Percentiles rank a stretch among this genome's conserved stretches.
phyloP scores from a whole-genome alignment of 2,888 invertebrate genomes.

The Rhingia campestris region DNA sequence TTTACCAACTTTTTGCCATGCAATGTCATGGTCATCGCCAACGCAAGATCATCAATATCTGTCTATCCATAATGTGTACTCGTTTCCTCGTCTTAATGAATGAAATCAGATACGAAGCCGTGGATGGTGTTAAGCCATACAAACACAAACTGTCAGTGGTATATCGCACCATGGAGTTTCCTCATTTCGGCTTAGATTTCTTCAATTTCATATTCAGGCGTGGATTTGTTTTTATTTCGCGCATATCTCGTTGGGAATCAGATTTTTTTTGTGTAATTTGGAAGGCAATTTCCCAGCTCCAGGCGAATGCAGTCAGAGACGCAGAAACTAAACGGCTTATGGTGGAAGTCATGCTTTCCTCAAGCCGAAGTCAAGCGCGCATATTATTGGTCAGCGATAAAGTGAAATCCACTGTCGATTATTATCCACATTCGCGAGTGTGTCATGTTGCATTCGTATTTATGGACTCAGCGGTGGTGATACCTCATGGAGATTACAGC shows the following conservation, averaged over 20 bases:
- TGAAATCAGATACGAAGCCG: not conserved
- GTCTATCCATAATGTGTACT: not conserved
- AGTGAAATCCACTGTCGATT: constrained; percentile 33
- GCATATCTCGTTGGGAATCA: not conserved
- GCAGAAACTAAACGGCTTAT: not conserved
- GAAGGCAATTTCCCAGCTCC: constrained; percentile 21
- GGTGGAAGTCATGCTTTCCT: constrained; percentile 6
- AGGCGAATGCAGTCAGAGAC: constrained; percentile 2
- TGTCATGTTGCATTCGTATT: constrained; percentile 30
- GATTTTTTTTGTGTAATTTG: constrained; percentile 9
- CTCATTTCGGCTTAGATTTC: too few relatives aligned
- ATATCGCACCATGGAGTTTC: not conserved
- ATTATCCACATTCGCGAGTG: constrained; percentile 21
- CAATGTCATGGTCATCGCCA: constrained; percentile 3
- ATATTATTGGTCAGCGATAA: constrained; percentile 27
- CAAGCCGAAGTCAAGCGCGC: not conserved
- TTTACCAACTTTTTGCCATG: not conserved
- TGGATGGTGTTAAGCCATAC: not conserved
- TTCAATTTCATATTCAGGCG: not conserved
- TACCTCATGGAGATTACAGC: constrained; percentile 32
- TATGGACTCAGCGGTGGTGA: constrained; percentile 22
- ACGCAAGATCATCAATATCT: constrained; percentile 14
- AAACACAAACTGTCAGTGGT: constrained; percentile 1
- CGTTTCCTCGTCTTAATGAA: constrained; percentile 21
- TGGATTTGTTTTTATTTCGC: not conserved